These are phyloP conservation scores for Trichechus manatus DNA, from an alignment of 2,113 vertebrate genomes.

Conservation along the genomic window DNA sequence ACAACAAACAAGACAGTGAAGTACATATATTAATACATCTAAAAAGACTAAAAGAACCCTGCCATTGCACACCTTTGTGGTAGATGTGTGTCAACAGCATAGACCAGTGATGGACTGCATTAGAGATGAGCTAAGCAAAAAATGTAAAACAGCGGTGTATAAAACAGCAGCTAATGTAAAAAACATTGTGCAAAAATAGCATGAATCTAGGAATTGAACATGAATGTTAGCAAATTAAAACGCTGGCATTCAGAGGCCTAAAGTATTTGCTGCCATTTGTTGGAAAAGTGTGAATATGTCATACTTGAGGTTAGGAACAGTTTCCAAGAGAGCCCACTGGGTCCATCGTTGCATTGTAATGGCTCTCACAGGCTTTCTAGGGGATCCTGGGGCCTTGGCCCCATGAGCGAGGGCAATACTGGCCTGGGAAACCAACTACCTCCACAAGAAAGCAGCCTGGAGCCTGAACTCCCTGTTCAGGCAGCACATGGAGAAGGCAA, in stretches of 20 bases:
- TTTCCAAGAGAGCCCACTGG: not conserved
- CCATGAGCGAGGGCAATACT: fast-evolving
- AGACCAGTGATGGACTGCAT: not conserved
- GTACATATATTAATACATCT: not conserved
- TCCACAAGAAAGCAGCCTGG: not conserved
- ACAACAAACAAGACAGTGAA: not conserved
- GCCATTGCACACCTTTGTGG: not conserved
- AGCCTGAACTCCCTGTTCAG: not conserved
- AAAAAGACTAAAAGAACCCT: not conserved
- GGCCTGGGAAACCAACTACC: not conserved
- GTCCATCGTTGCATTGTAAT: not conserved
- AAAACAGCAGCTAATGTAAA: too few species aligned
- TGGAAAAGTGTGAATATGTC: not conserved
- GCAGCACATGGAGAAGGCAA: not conserved
- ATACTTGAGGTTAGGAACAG: not conserved
- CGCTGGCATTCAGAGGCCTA: too few species aligned
- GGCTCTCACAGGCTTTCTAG: not conserved
- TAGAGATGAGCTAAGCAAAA: not conserved
- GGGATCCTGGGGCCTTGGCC: not conserved
- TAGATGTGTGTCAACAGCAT: not conserved
- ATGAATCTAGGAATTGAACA: not conserved
- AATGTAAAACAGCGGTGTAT: too few species aligned
- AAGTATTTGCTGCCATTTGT: not conserved
- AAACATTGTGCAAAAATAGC: not conserved
- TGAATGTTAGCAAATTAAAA: not conserved